A percentile compares a stretch with the other conserved stretches of the same genome.
These are phyloP conservation scores for Carcharodon carcharias DNA, from an alignment of 2,797 vertebrate species.

Conservation along the genomic window DNA sequence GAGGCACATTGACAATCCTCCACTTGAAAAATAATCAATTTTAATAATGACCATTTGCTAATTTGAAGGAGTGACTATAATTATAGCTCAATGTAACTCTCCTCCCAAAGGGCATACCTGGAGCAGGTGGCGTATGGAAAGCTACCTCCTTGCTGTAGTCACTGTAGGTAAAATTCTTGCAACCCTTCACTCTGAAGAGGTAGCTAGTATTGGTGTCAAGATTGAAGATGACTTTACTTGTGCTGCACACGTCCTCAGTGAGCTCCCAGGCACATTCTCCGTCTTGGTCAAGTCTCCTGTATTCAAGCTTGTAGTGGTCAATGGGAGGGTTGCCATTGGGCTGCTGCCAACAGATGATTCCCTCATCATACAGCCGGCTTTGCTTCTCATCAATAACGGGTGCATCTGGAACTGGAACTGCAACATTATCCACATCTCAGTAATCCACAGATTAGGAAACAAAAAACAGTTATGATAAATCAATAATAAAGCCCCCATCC, in stretches of 20 bases:
- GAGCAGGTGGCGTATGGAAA: conserved; percentile 77
- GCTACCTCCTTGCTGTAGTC: conserved; percentile 78
- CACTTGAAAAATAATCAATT: not conserved
- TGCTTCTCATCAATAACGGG: conserved; percentile 79
- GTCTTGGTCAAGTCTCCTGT: conserved; percentile 65
- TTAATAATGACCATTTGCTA: not conserved
- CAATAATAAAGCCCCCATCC: not conserved
- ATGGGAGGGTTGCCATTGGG: conserved; percentile 71
- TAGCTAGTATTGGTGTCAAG: conserved; percentile 72
- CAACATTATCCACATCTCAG: not conserved
- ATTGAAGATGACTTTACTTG: conserved; percentile 66
- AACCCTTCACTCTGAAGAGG: conserved; percentile 77
- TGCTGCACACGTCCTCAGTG: conserved; percentile 61
- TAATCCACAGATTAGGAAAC: not conserved
- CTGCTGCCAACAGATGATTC: conserved; percentile 77
- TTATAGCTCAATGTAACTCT: not conserved
- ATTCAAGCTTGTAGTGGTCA: conserved; percentile 80
- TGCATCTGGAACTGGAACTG: conserved; percentile 75
- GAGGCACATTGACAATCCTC: not conserved
- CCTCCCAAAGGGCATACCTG: conserved; percentile 60
- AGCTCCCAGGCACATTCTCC: conserved; percentile 56
- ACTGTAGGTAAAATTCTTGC: conserved; percentile 72
- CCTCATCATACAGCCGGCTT: conserved; percentile 80
- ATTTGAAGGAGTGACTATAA: not conserved
- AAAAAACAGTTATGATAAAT: not conserved